Conservation (phyloP, 2,113 vertebrate species). For the Geococcyx californianus region DNA sequence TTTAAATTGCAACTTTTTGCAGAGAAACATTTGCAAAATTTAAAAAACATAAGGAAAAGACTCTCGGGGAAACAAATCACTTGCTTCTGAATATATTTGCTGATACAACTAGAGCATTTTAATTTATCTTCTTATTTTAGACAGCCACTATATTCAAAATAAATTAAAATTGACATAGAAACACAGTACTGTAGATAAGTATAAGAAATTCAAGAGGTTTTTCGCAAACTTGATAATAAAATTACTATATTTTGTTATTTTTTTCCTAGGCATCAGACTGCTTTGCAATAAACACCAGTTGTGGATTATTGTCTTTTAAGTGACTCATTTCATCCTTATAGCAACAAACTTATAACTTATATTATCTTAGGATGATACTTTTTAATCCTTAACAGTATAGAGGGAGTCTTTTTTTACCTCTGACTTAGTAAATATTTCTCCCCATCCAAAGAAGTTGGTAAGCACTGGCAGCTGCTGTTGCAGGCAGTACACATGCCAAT, state of each 20-base stretch:
- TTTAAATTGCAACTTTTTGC: slow-evolving; percentile 2
- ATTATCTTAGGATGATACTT: not conserved
- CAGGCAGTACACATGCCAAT: not conserved
- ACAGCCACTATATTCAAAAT: not conserved
- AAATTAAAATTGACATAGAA: not conserved
- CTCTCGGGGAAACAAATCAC: not conserved
- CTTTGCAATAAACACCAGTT: not conserved
- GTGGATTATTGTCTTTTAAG: not conserved
- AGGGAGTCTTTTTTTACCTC: not conserved
- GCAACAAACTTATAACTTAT: not conserved
- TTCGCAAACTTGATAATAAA: rapidly evolving
- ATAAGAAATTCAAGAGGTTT: not conserved
- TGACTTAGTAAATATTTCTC: not conserved
- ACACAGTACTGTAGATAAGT: not conserved
- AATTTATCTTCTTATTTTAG: not conserved
- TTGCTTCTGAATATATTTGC: not conserved
- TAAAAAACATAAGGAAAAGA: not conserved
- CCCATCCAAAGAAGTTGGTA: not conserved
- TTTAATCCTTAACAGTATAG: not conserved
- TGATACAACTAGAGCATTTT: not conserved
- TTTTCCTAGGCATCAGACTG: not conserved
- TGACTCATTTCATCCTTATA: not conserved
- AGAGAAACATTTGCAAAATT: not conserved
- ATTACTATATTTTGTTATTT: too few relatives aligned
- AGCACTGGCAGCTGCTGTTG: not conserved